Evolutionary conservation across 2,797 vertebrate species (phyloP).

Genomic region (Argentina silus): DNA sequence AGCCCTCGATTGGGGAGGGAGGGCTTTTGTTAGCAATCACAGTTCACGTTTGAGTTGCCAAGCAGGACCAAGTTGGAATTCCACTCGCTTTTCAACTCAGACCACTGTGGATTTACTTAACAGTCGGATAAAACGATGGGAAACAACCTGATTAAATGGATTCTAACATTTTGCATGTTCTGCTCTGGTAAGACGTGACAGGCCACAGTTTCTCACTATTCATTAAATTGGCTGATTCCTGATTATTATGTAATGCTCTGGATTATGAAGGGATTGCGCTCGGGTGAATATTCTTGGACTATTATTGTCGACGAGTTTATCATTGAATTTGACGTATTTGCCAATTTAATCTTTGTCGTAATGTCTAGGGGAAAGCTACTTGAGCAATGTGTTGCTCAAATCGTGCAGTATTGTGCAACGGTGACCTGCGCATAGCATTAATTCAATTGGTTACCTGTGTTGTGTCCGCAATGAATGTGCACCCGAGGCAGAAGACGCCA

Average conservation of each 20-base stretch:
- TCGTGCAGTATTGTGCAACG: not conserved
- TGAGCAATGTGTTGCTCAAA: too few species aligned
- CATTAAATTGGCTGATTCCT: not conserved
- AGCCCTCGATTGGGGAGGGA: conserved; percentile 50
- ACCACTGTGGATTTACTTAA: conserved; percentile 48
- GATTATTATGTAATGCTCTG: not conserved
- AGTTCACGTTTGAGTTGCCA: conserved; percentile 79
- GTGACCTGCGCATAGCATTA: not conserved
- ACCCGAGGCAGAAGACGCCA: not conserved
- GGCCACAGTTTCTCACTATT: conserved; percentile 17
- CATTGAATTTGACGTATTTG: not conserved
- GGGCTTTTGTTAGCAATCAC: conserved; percentile 77
- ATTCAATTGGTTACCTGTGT: not conserved
- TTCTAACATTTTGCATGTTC: conserved; percentile 66
- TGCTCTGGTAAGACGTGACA: conserved; percentile 66
- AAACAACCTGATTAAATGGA: conserved; percentile 63
- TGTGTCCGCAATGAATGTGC: not conserved
- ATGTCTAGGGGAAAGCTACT: too few species aligned
- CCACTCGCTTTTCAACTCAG: conserved; percentile 54
- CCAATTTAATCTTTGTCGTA: too few species aligned
- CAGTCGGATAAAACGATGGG: conserved; percentile 68
- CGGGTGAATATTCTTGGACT: not conserved
- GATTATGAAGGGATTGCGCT: not conserved
- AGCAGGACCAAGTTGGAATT: conserved; percentile 74
- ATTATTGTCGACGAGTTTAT: not conserved